Conservation (phyloP, 2,888 invertebrate species). For the Cantharis rustica region DNA sequence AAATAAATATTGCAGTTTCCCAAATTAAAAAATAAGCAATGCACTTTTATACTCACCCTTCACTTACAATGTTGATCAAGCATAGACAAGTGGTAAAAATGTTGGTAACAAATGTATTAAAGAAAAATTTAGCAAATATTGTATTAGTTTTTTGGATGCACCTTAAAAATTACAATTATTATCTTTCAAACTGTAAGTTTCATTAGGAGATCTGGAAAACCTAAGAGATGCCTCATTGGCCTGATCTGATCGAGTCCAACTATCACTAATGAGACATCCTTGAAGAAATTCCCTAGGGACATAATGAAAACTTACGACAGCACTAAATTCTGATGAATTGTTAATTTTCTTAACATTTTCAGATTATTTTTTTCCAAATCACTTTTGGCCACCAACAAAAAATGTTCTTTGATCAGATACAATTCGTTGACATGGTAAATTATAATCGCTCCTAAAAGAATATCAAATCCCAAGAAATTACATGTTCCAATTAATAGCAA, state of each 20-base stretch:
- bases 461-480: background rate
- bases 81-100: background rate
- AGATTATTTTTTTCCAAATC: background rate
- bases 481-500: background rate
- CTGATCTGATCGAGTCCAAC: no score
- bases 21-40: background rate
- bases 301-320: background rate
- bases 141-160: background rate
- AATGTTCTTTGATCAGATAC: background rate
- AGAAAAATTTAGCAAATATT: background rate
- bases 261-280: no score
- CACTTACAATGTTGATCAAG: background rate
- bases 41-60: background rate
- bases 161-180: no score
- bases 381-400: background rate
- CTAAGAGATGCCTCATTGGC: no score
- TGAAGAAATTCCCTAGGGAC: no score
- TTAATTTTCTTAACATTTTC: background rate
- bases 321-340: background rate
- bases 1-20: background rate
- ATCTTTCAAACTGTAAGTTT: no score
- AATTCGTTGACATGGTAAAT: background rate
- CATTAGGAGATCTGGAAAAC: no score
- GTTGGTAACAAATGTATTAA: background rate
- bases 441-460: background rate